Evolutionary conservation across 1,140 invertebrate genomes (phyloP).

Genomic region (Orussus abietinus): DNA sequence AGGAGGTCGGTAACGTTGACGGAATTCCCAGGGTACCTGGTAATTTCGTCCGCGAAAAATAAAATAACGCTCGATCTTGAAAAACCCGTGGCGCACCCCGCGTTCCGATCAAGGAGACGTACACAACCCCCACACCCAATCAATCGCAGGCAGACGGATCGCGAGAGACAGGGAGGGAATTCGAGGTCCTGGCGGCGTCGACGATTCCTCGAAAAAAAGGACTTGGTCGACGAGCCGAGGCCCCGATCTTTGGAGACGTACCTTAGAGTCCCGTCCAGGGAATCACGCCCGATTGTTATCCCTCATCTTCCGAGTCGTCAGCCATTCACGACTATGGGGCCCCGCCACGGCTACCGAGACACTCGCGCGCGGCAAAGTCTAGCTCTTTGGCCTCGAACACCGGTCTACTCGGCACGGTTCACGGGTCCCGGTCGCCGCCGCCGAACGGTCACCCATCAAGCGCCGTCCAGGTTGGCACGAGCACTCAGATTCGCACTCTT

Average conservation of each 20-base stretch:
- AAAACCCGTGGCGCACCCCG: no score
- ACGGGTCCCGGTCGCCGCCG: not conserved
- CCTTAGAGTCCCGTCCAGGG: slow-evolving; percentile 33
- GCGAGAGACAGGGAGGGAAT: not conserved
- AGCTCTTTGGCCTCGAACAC: no score
- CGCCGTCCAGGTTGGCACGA: slow-evolving; percentile 20
- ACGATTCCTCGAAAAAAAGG: slow-evolving; percentile 4
- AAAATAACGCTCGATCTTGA: no score
- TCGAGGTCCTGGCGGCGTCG: not conserved
- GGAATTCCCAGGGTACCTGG: no score
- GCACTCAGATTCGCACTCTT: slow-evolving; percentile 21
- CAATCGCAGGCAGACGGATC: slow-evolving; percentile 14
- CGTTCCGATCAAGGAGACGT: no score
- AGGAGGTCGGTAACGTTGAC: no score
- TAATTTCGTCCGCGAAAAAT: no score
- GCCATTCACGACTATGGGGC: slow-evolving; percentile 36
- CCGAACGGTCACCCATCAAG: slow-evolving; percentile 17
- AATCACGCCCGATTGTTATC: slow-evolving; percentile 28
- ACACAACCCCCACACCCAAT: slow-evolving; percentile 16
- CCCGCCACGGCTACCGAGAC: slow-evolving; percentile 17
- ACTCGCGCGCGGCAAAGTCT: slow-evolving; percentile 12
- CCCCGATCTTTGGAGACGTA: slow-evolving; percentile 19
- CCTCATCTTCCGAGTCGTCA: slow-evolving; percentile 38
- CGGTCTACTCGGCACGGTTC: not conserved
- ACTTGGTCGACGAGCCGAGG: slow-evolving; percentile 18